Percentiles rank a stretch among this genome's conserved stretches.
Conservation (phyloP, 2,113 vertebrate species). For the Cyprinus carpio region DNA sequence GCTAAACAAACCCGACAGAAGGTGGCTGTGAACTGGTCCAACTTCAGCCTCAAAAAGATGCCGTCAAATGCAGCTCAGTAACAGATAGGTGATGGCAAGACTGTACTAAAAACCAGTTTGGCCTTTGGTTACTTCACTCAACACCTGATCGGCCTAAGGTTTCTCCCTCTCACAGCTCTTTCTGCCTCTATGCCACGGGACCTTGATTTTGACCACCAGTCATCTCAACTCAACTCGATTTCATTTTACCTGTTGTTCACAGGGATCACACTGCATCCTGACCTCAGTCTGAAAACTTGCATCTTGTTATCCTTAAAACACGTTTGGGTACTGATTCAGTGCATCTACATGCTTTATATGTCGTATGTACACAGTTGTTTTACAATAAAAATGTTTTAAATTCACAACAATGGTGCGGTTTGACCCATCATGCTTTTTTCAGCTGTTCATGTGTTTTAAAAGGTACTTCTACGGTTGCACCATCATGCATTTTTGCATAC, state of each 20-base stretch:
- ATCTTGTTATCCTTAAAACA: conserved; percentile 49
- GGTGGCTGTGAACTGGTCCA: conserved; percentile 98
- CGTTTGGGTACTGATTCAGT: conserved; percentile 65
- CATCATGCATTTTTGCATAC: neutral
- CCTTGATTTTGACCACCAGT: conserved; percentile 63
- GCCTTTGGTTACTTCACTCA: conserved; percentile 54
- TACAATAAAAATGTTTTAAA: conserved; percentile 82
- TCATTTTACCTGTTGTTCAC: conserved; percentile 52
- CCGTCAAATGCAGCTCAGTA: conserved; percentile 94
- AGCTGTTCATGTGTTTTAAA: conserved; percentile 46
- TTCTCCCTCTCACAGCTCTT: conserved; percentile 68
- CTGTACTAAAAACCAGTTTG: conserved; percentile 64
- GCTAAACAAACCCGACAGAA: conserved; percentile 98
- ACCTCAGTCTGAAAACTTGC: conserved; percentile 63
- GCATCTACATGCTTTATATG: conserved; percentile 73
- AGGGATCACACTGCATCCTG: conserved; percentile 61
- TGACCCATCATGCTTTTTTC: conserved; percentile 43
- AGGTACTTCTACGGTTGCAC: conserved; percentile 57
- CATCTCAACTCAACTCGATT: conserved; percentile 63
- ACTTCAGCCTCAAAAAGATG: conserved; percentile 98
- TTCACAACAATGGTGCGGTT: conserved; percentile 51
- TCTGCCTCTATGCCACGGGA: conserved; percentile 69
- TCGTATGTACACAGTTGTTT: conserved; percentile 77
- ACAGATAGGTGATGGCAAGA: conserved; percentile 69
- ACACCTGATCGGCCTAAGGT: conserved; percentile 67